phyloP scores from a whole-genome alignment of 2,888 invertebrate species.

The Ornithoptera alexandrae region DNA sequence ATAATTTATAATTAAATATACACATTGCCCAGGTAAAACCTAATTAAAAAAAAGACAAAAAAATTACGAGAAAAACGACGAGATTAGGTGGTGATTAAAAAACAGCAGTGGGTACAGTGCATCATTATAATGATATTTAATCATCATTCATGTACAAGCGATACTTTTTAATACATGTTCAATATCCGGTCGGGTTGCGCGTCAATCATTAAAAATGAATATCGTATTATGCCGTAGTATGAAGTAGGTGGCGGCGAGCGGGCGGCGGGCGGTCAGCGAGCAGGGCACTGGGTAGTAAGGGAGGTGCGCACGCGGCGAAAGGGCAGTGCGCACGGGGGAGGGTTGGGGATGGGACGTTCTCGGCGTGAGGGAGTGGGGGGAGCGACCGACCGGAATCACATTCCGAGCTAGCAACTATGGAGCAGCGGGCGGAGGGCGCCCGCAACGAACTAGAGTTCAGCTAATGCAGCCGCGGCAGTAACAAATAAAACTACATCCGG shows the following conservation, averaged over 20 bases:
- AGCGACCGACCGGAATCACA: conserved; percentile 71
- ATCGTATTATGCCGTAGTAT: conserved; percentile 79
- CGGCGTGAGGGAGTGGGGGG: conserved; percentile 46
- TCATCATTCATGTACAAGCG: conserved; percentile 86
- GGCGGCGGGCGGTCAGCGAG: conserved; percentile 45
- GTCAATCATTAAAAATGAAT: conserved; percentile 62
- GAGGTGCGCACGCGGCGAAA: not conserved
- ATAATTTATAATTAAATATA: conserved; percentile 79
- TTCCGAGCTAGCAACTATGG: conserved; percentile 65
- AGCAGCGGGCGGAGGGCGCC: conserved; percentile 47
- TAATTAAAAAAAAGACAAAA: conserved; percentile 59
- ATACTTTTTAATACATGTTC: conserved; percentile 82
- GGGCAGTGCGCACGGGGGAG: not conserved
- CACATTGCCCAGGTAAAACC: conserved; percentile 75
- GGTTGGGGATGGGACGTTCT: too few relatives aligned
- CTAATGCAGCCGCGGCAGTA: conserved; percentile 52
- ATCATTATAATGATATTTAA: conserved; percentile 87
- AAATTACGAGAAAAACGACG: conserved; percentile 35
- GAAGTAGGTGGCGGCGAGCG: conserved; percentile 40
- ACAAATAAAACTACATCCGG: conserved; percentile 67
- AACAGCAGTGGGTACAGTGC: conserved; percentile 82
- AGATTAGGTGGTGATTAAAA: conserved; percentile 73
- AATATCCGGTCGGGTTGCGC: conserved; percentile 62
- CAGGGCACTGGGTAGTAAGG: not conserved
- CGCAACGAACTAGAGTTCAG: conserved; percentile 52